Conservation (phyloP, 2,888 invertebrate genomes). For the Drosophila flavopinicola region DNA sequence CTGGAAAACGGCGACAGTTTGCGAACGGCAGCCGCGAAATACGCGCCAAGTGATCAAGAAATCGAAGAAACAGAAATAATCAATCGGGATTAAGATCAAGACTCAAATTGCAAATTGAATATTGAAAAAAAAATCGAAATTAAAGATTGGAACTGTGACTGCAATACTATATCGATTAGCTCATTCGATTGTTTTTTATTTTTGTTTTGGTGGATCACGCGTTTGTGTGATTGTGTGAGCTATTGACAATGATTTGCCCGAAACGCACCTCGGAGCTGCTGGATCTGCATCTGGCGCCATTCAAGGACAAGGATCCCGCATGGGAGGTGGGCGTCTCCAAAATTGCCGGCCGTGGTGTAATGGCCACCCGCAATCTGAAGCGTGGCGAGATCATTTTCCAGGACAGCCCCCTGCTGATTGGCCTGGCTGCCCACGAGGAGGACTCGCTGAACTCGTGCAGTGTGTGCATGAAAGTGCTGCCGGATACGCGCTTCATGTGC, state of each 20-base stretch:
- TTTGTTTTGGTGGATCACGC: constrained; percentile 34
- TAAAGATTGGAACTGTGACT: not conserved
- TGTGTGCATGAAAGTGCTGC: constrained; percentile 86
- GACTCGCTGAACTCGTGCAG: constrained; percentile 87
- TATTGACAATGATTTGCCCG: constrained; percentile 77
- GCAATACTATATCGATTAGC: not conserved
- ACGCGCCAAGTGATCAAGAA: constrained; percentile 52
- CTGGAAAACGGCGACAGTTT: constrained; percentile 83
- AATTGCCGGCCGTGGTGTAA: constrained; percentile 89
- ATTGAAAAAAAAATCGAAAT: not conserved
- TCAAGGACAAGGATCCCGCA: constrained; percentile 82
- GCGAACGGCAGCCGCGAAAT: constrained; percentile 76
- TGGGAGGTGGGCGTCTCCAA: constrained; percentile 88
- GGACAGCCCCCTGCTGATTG: constrained; percentile 89
- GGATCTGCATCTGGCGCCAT: constrained; percentile 79
- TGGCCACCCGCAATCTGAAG: constrained; percentile 88
- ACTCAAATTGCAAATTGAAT: constrained; percentile 1
- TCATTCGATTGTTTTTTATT: constrained; percentile 21
- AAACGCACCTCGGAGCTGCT: constrained; percentile 82
- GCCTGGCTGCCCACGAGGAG: constrained; percentile 87
- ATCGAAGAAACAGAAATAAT: not conserved
- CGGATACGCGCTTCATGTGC: constrained; percentile 85
- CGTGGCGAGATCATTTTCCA: constrained; percentile 89
- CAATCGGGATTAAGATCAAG: not conserved
- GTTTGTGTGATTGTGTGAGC: constrained; percentile 9